Evolutionary conservation across 2,113 vertebrate genomes (phyloP).

Genomic region (Mungos mungo): DNA sequence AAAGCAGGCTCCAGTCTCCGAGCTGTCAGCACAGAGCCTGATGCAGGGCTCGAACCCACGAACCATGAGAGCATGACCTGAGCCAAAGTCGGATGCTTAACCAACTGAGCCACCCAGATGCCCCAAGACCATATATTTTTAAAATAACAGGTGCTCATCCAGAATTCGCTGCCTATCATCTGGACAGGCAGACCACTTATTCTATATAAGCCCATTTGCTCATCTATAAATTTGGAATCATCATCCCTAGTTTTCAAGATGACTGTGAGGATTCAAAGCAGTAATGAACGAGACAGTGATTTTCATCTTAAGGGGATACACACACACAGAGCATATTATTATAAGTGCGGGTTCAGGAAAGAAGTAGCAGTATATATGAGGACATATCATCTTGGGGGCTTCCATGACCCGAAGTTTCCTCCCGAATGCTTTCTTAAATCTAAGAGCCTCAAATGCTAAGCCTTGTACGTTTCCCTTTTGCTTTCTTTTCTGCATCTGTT

Average conservation of each 20-base stretch:
- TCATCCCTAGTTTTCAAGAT: background rate
- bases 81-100: too few relatives aligned
- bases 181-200: background rate
- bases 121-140: background rate
- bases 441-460: background rate
- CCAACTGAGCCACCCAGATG: too few relatives aligned
- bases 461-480: background rate
- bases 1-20: too few relatives aligned
- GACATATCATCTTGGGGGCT: rapidly evolving
- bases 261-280: background rate
- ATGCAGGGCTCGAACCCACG: too few relatives aligned
- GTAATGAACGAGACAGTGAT: rapidly evolving
- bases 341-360: background rate
- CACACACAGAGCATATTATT: rapidly evolving
- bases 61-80: too few relatives aligned
- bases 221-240: background rate
- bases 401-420: rapidly evolving
- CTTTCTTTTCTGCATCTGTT: background rate
- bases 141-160: background rate
- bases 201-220: background rate
- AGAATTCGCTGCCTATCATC: background rate
- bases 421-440: rapidly evolving
- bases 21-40: too few relatives aligned
- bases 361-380: rapidly evolving
- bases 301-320: background rate